Percentiles rank a stretch among this genome's conserved stretches.
phyloP scores from a whole-genome alignment of 2,888 invertebrate species.

The Spilosoma lubricipeda region DNA sequence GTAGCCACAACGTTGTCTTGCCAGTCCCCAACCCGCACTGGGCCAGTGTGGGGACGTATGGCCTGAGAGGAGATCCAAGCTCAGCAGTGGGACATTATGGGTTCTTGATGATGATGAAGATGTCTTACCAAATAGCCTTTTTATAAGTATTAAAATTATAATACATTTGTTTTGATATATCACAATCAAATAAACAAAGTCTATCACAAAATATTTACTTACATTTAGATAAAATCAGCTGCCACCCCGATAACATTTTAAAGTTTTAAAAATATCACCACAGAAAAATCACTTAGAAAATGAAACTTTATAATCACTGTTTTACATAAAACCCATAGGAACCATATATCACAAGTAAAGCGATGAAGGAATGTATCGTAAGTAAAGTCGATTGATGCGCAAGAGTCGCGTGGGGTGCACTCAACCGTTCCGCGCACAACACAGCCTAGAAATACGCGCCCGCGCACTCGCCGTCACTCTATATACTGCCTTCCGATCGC shows the following conservation, averaged over 20 bases:
- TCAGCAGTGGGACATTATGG: no score
- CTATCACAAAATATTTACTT: constrained; percentile 59
- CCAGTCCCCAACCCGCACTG: no score
- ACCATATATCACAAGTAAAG: constrained; percentile 48
- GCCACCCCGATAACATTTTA: constrained; percentile 81
- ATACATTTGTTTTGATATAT: neutral
- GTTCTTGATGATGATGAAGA: no score
- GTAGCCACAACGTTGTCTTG: no score
- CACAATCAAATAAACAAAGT: neutral
- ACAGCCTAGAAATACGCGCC: constrained; percentile 71
- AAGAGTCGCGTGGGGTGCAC: constrained; percentile 48
- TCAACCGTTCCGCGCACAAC: constrained; percentile 55
- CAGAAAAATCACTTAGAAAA: constrained; percentile 44
- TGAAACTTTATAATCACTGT: constrained; percentile 37
- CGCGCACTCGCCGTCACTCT: constrained; percentile 69
- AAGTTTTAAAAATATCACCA: constrained; percentile 40
- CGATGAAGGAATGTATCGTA: constrained; percentile 27
- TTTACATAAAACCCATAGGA: constrained; percentile 47
- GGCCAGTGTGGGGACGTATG: no score
- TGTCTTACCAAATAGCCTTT: no score
- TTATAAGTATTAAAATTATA: no score
- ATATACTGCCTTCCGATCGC: constrained; percentile 66
- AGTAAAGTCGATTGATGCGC: constrained; percentile 46
- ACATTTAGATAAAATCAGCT: constrained; percentile 78
- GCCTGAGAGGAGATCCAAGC: no score